Conservation (phyloP, 1,140 invertebrate species). For the Drepana arcuata region DNA sequence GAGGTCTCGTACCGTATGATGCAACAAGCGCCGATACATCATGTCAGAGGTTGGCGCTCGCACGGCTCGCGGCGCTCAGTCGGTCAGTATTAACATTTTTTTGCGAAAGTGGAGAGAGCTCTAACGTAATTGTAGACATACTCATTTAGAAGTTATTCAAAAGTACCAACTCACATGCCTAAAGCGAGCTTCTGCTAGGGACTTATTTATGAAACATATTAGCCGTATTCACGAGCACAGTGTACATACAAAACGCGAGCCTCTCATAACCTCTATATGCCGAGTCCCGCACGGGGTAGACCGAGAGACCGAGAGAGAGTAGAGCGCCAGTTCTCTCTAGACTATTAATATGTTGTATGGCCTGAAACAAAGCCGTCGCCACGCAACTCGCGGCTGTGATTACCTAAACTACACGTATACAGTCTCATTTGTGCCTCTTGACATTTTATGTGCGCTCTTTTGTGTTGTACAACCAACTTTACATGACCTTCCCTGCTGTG, state of each 20-base stretch:
- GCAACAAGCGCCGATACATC: background rate
- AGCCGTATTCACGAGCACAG: background rate
- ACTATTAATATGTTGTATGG: too few relatives aligned
- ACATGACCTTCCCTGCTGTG: conserved; percentile 12
- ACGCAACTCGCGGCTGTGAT: background rate
- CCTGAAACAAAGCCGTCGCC: background rate
- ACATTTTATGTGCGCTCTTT: conserved; percentile 42
- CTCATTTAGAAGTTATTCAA: background rate
- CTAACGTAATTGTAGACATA: background rate
- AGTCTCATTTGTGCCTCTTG: conserved; percentile 30
- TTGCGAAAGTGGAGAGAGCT: background rate
- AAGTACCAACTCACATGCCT: background rate
- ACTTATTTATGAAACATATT: background rate
- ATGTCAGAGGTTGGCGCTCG: background rate
- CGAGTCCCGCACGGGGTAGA: too few relatives aligned
- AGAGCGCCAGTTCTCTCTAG: too few relatives aligned
- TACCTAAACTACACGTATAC: conserved; percentile 20
- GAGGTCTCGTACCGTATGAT: background rate
- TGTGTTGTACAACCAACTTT: conserved; percentile 20
- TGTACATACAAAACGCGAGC: too few relatives aligned
- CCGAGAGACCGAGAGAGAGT: too few relatives aligned
- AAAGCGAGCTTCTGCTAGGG: background rate
- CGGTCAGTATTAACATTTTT: background rate
- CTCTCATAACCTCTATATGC: too few relatives aligned
- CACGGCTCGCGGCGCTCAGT: too few relatives aligned